Evolutionary conservation across 1,140 invertebrate genomes (phyloP).

Genomic region (Polypedilum pembai): DNA sequence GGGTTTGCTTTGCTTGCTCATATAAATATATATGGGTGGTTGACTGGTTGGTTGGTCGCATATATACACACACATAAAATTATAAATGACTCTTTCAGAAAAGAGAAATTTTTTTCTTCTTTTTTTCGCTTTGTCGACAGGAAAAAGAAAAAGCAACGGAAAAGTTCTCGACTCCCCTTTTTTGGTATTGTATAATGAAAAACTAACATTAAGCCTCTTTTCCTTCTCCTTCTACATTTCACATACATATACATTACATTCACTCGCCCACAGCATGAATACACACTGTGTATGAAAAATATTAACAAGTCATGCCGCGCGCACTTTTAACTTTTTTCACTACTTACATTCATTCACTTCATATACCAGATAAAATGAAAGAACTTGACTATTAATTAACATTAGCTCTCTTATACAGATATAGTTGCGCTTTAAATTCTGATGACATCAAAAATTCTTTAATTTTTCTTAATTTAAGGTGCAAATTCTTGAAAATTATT

Average conservation of each 20-base stretch:
- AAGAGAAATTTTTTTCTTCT: neutral
- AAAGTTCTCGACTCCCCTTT: neutral
- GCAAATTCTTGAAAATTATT: no score
- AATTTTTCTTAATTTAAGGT: no score
- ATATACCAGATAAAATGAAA: neutral
- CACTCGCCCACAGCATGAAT: slow-evolving; percentile 3
- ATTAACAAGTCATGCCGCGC: neutral
- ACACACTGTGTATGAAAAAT: neutral
- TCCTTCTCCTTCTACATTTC: no score
- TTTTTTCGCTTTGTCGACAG: neutral
- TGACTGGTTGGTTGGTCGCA: neutral
- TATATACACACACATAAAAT: neutral
- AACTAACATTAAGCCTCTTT: slow-evolving; percentile 4
- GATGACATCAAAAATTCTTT: no score
- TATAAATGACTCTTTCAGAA: neutral
- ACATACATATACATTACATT: no score
- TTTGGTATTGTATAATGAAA: neutral
- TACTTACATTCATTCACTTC: no score
- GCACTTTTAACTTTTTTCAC: neutral
- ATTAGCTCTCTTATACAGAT: neutral
- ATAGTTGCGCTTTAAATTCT: no score
- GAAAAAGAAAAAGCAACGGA: slow-evolving; percentile 1
- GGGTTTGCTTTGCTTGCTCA: neutral
- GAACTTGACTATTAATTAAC: slow-evolving; percentile 24
- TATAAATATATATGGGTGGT: neutral